A percentile compares a stretch with the other conserved stretches of the same genome.
Evolutionary conservation across 2,888 invertebrate genomes (phyloP).

Genomic region (Heliconius cydno): DNA sequence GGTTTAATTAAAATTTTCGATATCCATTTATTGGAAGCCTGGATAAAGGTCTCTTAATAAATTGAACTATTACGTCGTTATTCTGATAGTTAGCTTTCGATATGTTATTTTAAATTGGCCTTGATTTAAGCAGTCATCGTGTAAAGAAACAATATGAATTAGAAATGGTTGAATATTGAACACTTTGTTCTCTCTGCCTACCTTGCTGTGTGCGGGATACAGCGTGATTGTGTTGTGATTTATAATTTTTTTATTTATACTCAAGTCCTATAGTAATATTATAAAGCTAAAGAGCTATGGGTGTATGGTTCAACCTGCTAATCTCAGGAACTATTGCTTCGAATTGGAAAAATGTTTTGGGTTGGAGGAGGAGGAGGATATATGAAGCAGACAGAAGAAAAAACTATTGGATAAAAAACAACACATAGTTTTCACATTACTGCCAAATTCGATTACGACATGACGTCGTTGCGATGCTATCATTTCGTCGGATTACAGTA

Average conservation of each 20-base stretch:
- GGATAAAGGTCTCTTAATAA: constrained; percentile 32
- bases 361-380: too few species aligned
- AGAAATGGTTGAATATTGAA: too few species aligned
- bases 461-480: constrained; percentile 28
- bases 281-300: too few species aligned
- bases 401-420: not conserved
- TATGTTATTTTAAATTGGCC: not conserved
- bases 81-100: not conserved
- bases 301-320: too few species aligned
- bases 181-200: too few species aligned
- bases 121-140: not conserved
- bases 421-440: constrained; percentile 25
- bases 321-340: too few species aligned
- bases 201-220: too few species aligned
- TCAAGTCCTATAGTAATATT: too few species aligned
- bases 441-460: constrained; percentile 24
- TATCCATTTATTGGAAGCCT: constrained; percentile 36
- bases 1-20: constrained; percentile 41
- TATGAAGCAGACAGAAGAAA: not conserved
- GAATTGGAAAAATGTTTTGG: too few species aligned
- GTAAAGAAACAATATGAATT: too few species aligned
- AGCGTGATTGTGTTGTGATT: too few species aligned
- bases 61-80: constrained; percentile 16
- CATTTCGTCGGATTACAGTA: constrained; percentile 39
- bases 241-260: too few species aligned